Evolutionary conservation across 2,797 vertebrate species (phyloP).

Genomic region (Chiropotes sagulatus): DNA sequence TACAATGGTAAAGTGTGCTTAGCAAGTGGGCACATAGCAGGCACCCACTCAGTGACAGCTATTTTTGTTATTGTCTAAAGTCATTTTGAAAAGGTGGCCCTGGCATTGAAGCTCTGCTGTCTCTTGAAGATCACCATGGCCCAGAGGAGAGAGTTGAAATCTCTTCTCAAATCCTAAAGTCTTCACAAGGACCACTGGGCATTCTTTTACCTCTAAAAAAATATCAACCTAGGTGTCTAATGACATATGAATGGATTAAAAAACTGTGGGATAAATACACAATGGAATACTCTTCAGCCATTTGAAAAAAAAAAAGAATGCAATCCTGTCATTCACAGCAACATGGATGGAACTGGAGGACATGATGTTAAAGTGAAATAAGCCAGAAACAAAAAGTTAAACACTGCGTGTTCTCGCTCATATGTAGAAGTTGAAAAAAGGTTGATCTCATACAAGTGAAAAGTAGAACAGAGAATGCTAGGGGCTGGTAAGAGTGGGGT

Average conservation of each 20-base stretch:
- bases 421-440: not conserved
- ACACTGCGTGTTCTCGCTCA: not conserved
- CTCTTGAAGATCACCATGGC: not conserved
- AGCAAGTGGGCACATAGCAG: not conserved
- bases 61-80: not conserved
- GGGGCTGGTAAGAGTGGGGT: not conserved
- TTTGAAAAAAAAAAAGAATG: not conserved
- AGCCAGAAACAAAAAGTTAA: not conserved
- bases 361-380: not conserved
- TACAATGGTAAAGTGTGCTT: not conserved
- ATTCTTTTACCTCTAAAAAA: not conserved
- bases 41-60: not conserved
- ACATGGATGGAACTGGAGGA: not conserved
- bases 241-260: not conserved
- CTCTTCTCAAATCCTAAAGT: not conserved
- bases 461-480: not conserved
- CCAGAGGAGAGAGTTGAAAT: not conserved
- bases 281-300: not conserved
- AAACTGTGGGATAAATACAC: not conserved
- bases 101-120: not conserved
- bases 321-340: not conserved
- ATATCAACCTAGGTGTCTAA: not conserved
- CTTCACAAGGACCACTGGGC: not conserved
- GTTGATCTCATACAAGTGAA: not conserved
- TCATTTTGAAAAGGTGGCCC: not conserved